phyloP scores from a whole-genome alignment of 2,797 vertebrate genomes.

The Bryconaethiops microstoma region DNA sequence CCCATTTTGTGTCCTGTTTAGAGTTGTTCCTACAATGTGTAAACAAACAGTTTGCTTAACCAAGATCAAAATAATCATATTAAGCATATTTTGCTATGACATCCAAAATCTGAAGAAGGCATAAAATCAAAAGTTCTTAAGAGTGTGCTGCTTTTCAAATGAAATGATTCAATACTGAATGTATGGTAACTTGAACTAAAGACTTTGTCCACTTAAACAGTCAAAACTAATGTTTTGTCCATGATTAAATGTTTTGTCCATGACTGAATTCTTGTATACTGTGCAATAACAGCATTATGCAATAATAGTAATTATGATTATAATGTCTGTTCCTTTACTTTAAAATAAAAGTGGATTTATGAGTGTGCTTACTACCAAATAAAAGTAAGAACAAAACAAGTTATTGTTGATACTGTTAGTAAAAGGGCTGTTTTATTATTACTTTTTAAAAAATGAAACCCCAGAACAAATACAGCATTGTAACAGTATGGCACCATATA shows the following conservation, averaged over 20 bases:
- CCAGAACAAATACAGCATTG: conserved; percentile 27
- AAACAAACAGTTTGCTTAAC: not conserved
- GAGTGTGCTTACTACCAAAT: not conserved
- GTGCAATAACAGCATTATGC: not conserved
- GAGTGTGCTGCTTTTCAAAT: not conserved
- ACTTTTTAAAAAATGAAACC: conserved; percentile 9
- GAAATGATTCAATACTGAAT: not conserved
- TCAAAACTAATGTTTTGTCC: not conserved
- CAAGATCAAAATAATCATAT: not conserved
- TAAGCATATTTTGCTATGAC: not conserved
- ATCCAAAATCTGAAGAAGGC: not conserved
- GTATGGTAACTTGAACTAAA: conserved; percentile 2
- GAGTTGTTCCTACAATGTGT: not conserved
- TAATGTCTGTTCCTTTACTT: not conserved
- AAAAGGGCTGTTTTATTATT: conserved; percentile 37
- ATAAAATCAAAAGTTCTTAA: not conserved
- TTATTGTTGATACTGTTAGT: conserved; percentile 37
- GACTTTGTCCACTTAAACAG: not conserved
- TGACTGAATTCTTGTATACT: not conserved
- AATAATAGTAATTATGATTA: not conserved
- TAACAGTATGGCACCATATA: conserved; percentile 38
- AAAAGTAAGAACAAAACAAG: conserved; percentile 4
- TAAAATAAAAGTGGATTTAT: not conserved
- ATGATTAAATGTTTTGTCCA: not conserved
- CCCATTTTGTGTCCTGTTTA: not conserved